Evolutionary conservation across 2,888 invertebrate species (phyloP), one percentile per base, ranked within the genome.

Genomic region (Ligdia adustata): DNA sequence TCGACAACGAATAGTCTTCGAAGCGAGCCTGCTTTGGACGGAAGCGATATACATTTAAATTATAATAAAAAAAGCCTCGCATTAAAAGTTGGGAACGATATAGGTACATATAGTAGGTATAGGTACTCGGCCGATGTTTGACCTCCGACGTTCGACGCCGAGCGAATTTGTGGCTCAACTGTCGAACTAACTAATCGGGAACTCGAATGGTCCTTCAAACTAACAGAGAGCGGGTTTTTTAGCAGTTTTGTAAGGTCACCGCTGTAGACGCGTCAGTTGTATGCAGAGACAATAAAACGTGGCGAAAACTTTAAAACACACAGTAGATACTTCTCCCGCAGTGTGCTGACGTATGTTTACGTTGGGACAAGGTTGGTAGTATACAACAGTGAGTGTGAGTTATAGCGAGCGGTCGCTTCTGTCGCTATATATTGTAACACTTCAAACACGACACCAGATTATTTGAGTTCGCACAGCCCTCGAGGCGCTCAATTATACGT

Each of bases 21-120:
- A 38, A 27, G 50, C 41, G 37, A 44, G 50, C 50, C 59, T 52
- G 57, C 26, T 29, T 18, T 1, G 16, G 60, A 55, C 55, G 44
- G 49, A 46, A 48, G 38, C 38, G 40, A 47, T 51, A 51, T 51
- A 52, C 42, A 61, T 53, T 51, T 45, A 28, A 52, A 58, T 51
- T 55, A 54, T 52, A 53, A 52, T 57, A 44, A 52, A n/a, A n/a
- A n/a, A 48, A 52, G 50, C 54, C 47, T 29, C 41, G 53, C 47
- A 56, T 55, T 57, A 58, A 57, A 62, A 61, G 52, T 60, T 64
- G 12, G 13, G 29, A 38, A 32, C 52, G 29, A 40, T 37, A 12
- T 7, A 3, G 9, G n/a, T 6, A 16, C 16, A 4, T 16, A 16
- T 16, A 16, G 3, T 16, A 5, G 3, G 3, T 16, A 16, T 16